These are phyloP conservation scores for Cairina moschata DNA, from an alignment of 2,113 vertebrate species.

Conservation along the genomic window DNA sequence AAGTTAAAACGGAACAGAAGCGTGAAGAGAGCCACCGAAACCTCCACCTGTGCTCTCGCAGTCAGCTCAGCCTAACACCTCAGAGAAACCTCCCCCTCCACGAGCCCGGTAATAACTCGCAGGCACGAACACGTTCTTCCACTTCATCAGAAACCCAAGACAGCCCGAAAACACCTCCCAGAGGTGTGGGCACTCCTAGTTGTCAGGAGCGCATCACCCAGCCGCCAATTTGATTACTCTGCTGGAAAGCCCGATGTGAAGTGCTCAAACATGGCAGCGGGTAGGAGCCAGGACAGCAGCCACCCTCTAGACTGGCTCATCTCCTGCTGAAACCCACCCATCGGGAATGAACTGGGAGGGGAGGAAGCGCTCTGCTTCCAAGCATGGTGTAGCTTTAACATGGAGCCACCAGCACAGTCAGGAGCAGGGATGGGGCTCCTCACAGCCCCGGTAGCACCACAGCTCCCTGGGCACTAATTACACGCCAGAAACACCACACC, in stretches of 20 bases:
- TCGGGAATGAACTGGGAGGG: background rate
- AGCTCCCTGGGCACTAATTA: rapidly evolving
- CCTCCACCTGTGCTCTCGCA: background rate
- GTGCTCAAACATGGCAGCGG: background rate
- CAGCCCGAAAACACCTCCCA: background rate
- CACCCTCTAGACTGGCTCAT: background rate
- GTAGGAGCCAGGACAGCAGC: background rate
- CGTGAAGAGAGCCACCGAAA: background rate
- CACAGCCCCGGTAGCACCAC: background rate
- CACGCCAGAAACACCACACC: background rate
- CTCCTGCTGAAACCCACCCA: background rate
- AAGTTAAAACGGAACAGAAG: slow-evolving; percentile 49
- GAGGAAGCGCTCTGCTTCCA: background rate
- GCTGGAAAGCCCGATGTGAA: background rate
- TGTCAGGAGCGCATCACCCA: rapidly evolving
- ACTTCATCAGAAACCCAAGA: background rate
- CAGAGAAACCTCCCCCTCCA: background rate
- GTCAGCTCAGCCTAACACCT: background rate
- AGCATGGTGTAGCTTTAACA: background rate
- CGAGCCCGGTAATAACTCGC: background rate
- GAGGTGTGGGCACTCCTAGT: background rate
- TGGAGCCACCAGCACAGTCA: background rate
- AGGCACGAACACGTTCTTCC: rapidly evolving
- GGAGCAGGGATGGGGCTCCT: background rate
- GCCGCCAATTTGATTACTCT: rapidly evolving